Evolutionary conservation across 2,797 vertebrate species (phyloP).

Genomic region (Sphenodon punctatus): DNA sequence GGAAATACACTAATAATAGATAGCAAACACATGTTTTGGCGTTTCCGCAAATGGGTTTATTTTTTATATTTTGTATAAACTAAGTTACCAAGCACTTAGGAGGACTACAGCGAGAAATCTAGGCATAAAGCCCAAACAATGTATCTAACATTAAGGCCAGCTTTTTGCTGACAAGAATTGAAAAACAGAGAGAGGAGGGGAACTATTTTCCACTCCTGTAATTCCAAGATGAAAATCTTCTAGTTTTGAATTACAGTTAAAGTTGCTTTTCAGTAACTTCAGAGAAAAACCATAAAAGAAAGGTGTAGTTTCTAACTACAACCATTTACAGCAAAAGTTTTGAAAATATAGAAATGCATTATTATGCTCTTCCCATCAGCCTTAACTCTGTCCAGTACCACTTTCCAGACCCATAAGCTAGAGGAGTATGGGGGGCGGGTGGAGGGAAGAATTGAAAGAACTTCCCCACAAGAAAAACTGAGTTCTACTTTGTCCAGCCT

Average conservation of each 20-base stretch:
- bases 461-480: too few species aligned
- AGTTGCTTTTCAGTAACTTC: not conserved
- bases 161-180: not conserved
- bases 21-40: slow-evolving; percentile 54
- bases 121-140: slow-evolving; percentile 7
- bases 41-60: slow-evolving; percentile 34
- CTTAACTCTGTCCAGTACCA: not conserved
- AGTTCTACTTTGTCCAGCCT: too few species aligned
- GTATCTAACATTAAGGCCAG: not conserved
- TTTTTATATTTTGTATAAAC: slow-evolving; percentile 46
- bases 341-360: not conserved
- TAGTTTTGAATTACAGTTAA: slow-evolving; percentile 14
- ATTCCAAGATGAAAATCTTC: slow-evolving; percentile 18
- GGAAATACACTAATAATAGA: slow-evolving; percentile 66
- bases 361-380: too few species aligned
- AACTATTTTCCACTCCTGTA: not conserved
- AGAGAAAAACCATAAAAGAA: slow-evolving; percentile 28
- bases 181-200: slow-evolving; percentile 1
- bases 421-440: too few species aligned
- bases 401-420: too few species aligned
- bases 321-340: not conserved
- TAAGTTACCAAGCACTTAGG: not conserved
- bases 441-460: too few species aligned
- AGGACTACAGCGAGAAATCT: slow-evolving; percentile 30
- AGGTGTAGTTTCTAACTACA: not conserved